Conservation (phyloP, 1,140 invertebrate genomes). For the Platyscapa corneri region DNA sequence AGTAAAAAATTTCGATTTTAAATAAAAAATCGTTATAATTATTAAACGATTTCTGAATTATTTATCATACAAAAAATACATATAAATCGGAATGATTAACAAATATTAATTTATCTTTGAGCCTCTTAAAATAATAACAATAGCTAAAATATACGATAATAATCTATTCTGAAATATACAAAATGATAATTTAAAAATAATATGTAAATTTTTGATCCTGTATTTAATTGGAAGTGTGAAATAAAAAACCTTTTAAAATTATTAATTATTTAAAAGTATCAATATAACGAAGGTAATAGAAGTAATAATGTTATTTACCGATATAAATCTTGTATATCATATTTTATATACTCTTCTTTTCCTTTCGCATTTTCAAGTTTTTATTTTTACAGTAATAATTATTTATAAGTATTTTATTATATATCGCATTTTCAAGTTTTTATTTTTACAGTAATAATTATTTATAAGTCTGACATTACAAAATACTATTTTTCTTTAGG, state of each 20-base stretch:
- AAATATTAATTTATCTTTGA: neutral
- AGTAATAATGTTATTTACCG: neutral
- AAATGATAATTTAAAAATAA: conserved; percentile 15
- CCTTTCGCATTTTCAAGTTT: neutral
- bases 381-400: conserved; percentile 29
- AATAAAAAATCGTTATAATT: neutral
- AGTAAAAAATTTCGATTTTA: neutral
- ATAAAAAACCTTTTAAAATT: neutral
- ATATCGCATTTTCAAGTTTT: conserved; percentile 9
- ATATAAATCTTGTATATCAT: neutral
- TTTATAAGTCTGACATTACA: conserved; percentile 36
- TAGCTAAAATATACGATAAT: conserved; percentile 3
- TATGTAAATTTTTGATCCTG: conserved; percentile 12
- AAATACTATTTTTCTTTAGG: conserved; percentile 40
- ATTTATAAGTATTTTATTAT: conserved; percentile 27
- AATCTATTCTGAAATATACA: neutral
- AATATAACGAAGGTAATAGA: neutral
- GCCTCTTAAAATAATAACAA: conserved; percentile 12
- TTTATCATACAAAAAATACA: neutral
- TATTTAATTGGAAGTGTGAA: neutral
- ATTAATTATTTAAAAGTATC: neutral
- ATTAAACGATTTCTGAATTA: neutral
- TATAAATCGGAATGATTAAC: conserved; percentile 2
- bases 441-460: conserved; percentile 28
- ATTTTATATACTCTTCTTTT: neutral